phyloP scores from a whole-genome alignment of 2,797 vertebrate genomes.

The Lindbergichthys nudifrons region DNA sequence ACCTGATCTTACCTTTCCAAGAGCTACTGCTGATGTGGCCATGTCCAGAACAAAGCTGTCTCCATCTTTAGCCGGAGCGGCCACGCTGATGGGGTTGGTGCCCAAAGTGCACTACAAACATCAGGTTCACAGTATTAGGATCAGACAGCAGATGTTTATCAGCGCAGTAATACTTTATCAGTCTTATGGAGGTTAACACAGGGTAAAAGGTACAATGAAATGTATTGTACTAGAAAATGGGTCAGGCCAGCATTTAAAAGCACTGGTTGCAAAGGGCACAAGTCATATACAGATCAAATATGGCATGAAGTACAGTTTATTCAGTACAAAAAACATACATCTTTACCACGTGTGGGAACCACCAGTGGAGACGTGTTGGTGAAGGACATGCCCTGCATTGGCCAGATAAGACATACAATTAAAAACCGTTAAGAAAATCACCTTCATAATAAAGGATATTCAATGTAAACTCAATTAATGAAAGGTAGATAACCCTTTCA shows the following conservation, averaged over 20 bases:
- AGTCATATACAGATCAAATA: too few relatives aligned
- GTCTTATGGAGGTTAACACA: too few relatives aligned
- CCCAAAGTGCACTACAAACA: conserved; percentile 81
- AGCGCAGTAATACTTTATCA: too few relatives aligned
- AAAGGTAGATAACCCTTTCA: conserved; percentile 23
- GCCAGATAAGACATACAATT: conserved; percentile 8
- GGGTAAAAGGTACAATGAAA: too few relatives aligned
- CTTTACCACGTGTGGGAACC: conserved; percentile 83
- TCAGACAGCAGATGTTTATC: not conserved
- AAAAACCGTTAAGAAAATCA: not conserved
- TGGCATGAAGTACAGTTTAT: not conserved
- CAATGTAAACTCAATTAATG: not conserved
- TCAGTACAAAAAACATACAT: conserved; percentile 60
- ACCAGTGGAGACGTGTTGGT: conserved; percentile 86
- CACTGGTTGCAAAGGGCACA: too few relatives aligned
- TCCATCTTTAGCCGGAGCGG: conserved; percentile 78
- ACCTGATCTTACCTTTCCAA: conserved; percentile 79
- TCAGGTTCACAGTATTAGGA: not conserved
- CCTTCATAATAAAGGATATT: not conserved
- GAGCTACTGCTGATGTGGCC: conserved; percentile 84
- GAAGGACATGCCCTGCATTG: conserved; percentile 82
- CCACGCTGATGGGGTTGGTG: conserved; percentile 85
- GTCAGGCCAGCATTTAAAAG: too few relatives aligned
- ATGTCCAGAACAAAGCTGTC: conserved; percentile 87
- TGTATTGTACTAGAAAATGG: too few relatives aligned